Evolutionary conservation across 2,113 vertebrate genomes (phyloP), one percentile per base, ranked within the genome.

Genomic region (Phrynosoma platyrhinos): DNA sequence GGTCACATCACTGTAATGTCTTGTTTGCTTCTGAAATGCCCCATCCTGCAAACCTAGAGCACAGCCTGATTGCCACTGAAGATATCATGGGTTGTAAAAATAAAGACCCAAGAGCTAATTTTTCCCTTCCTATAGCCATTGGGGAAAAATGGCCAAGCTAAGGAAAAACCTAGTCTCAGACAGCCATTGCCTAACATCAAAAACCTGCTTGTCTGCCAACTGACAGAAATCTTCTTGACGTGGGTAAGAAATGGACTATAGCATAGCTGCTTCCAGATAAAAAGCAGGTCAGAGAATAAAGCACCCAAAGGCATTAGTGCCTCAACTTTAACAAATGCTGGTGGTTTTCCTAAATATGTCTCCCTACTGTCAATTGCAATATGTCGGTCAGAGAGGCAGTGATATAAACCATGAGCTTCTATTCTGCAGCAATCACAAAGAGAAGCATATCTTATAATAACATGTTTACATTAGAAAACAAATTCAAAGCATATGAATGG

Each of bases 171-270:
- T 5, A 86, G 79, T 82, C 90, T 95, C 79, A 80, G 74, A 36
- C 62, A 89, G 74, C 23, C 62, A 66, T 76, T 90, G 83, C 83
- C 84, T 90, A 86, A 84, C 77, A 81, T 88, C 69, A 91, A 91
- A 91, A 86, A 91, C 75, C 62, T 91, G 16, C 69, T 91, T 91
- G 74, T 93, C 77, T 95, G 85, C 90, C 82, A 79, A 0, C 6
- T 87, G 83, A 91, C 87, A 79, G 90, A 87, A 90, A 78, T 93
- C 71, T 90, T 74, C 72, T 91, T 90, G 88, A 92, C 91, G 82
- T 36, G 77, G 62, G 62, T 18, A 79, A n/a, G 74, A 0, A 0
- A 66, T 55, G 62, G 78, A 66, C 27, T 14, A 74, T 0, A 0
- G 23, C 13, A 6, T 82, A 80, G 30, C 78, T 80, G 30, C 88